Conservation (phyloP, 2,888 invertebrate genomes). For the Cancer borealis region DNA sequence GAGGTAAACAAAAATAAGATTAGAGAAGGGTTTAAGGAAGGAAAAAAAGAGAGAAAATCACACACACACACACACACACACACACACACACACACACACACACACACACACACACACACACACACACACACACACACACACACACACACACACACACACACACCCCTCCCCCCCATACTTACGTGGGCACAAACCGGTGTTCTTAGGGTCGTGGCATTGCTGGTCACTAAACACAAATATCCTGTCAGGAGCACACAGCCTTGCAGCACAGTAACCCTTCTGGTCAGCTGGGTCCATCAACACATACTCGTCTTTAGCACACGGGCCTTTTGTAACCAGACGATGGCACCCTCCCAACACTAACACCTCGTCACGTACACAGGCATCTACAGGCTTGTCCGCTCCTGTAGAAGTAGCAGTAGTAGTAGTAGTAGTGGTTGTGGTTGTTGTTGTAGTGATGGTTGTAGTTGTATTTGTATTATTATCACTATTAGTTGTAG, state of each 20-base stretch:
- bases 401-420: background rate
- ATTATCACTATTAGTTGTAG: too few species aligned
- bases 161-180: background rate
- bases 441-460: background rate
- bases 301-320: constrained; percentile 63
- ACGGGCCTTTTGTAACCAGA: constrained; percentile 73
- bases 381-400: constrained; percentile 53
- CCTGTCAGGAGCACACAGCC: constrained; percentile 75
- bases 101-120: constrained; percentile 50
- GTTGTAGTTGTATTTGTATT: background rate
- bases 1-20: background rate
- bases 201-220: constrained; percentile 73
- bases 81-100: constrained; percentile 47
- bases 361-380: constrained; percentile 69
- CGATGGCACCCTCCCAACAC: constrained; percentile 67
- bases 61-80: background rate
- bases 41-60: background rate
- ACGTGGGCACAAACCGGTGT: constrained; percentile 65
- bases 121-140: constrained; percentile 46
- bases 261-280: constrained; percentile 68
- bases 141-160: constrained; percentile 47
- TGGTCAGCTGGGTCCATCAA: constrained; percentile 68
- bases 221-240: constrained; percentile 76
- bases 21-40: background rate
- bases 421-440: too few species aligned